Percentiles rank a stretch among this genome's conserved stretches.
Evolutionary conservation across 2,797 vertebrate species (phyloP).

Genomic region (Lindbergichthys nudifrons): DNA sequence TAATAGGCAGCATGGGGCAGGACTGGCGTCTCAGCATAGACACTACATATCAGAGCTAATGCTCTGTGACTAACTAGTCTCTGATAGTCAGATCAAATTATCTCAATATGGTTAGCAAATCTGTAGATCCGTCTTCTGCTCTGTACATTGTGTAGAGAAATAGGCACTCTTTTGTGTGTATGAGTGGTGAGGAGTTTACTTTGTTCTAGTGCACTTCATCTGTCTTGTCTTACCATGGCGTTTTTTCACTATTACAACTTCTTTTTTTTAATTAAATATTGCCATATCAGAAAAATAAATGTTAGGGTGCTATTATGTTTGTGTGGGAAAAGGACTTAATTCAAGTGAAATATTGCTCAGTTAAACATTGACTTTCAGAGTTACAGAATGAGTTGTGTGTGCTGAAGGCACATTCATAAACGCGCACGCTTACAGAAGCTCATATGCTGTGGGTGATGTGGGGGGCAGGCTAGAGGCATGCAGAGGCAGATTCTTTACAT

Average conservation of each 20-base stretch:
- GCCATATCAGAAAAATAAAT: conserved; percentile 9
- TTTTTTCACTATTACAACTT: conserved; percentile 4
- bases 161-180: background rate
- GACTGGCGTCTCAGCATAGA: conserved; percentile 58
- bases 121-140: conserved; percentile 27
- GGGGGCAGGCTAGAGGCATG: conserved; percentile 67
- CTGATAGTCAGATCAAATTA: conserved; percentile 59
- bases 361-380: conserved; percentile 18
- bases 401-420: conserved; percentile 34
- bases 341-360: conserved; percentile 1
- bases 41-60: conserved; percentile 53
- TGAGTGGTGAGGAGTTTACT: background rate
- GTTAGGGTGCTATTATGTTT: background rate
- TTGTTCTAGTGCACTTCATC: conserved; percentile 6
- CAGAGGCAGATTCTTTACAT: conserved; percentile 81
- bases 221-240: conserved; percentile 1
- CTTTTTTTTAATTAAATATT: background rate
- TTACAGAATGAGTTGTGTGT: conserved; percentile 7
- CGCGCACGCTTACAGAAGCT: conserved; percentile 33
- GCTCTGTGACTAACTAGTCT: conserved; percentile 44
- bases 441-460: conserved; percentile 53
- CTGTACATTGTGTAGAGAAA: conserved; percentile 22
- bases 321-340: conserved; percentile 3
- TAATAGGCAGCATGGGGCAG: conserved; percentile 54
- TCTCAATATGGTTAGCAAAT: conserved; percentile 51